Evolutionary conservation across 2,888 invertebrate genomes (phyloP).

Genomic region (Aromia moschata): DNA sequence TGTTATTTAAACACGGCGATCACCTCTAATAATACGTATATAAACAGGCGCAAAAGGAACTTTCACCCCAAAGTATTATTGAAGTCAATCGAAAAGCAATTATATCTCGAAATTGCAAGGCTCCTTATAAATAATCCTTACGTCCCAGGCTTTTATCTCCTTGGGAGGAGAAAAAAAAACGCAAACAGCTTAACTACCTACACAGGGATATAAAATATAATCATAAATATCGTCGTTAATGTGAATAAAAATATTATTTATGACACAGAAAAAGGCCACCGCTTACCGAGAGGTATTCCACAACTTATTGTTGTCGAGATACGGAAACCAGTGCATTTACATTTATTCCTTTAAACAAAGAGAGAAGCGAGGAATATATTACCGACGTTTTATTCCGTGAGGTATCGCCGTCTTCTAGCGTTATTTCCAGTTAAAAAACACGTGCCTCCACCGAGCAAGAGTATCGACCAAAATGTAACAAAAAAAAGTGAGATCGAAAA

Average conservation of each 20-base stretch:
- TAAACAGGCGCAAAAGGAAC: background rate
- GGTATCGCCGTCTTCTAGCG: background rate
- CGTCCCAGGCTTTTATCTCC: background rate
- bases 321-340: constrained; percentile 16
- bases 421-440: background rate
- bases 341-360: constrained; percentile 9
- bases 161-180: too few species aligned
- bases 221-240: constrained; percentile 7
- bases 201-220: constrained; percentile 5
- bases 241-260: constrained; percentile 15
- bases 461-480: too few species aligned
- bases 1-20: too few species aligned
- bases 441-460: too few species aligned
- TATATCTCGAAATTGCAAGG: background rate
- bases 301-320: constrained; percentile 15
- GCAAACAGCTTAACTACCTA: background rate
- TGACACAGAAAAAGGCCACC: constrained; percentile 3
- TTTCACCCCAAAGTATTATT: background rate
- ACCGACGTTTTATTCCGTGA: background rate
- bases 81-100: background rate
- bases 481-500: too few species aligned
- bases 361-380: background rate
- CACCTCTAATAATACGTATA: too few species aligned
- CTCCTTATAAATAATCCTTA: background rate
- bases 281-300: constrained; percentile 7